Conservation (phyloP, 2,888 invertebrate species). For the Unio pictorum region DNA sequence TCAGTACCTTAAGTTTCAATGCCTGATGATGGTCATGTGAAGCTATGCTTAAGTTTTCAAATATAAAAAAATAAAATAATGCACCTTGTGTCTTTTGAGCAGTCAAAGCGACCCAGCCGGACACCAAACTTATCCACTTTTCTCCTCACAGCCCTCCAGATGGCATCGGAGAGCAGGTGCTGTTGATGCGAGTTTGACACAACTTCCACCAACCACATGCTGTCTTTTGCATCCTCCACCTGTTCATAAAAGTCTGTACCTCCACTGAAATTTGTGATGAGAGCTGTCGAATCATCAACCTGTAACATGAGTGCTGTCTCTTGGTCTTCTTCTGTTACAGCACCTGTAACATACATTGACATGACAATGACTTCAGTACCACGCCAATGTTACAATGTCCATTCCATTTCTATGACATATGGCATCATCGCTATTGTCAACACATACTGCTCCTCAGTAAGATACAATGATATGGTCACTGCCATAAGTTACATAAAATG, state of each 20-base stretch:
- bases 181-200: slow-evolving; percentile 48
- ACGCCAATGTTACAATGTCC: background rate
- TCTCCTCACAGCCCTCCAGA: slow-evolving; percentile 71
- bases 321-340: slow-evolving; percentile 65
- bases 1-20: too few species aligned
- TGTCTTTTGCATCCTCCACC: slow-evolving; percentile 75
- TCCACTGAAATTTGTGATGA: slow-evolving; percentile 69
- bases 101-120: slow-evolving; percentile 73
- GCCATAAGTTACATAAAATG: too few species aligned
- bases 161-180: slow-evolving; percentile 37
- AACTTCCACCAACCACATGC: slow-evolving; percentile 75
- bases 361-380: background rate
- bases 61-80: background rate
- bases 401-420: background rate
- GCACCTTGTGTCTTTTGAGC: slow-evolving; percentile 72
- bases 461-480: too few species aligned
- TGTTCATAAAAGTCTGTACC: slow-evolving; percentile 71
- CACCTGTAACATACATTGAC: slow-evolving; percentile 48
- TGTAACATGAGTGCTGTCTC: slow-evolving; percentile 37
- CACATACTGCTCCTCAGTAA: background rate
- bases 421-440: background rate
- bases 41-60: background rate
- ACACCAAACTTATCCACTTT: slow-evolving; percentile 73
- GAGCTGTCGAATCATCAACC: slow-evolving; percentile 32
- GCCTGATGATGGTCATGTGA: too few species aligned